Percentiles rank a stretch among this genome's conserved stretches.
phyloP scores from a whole-genome alignment of 2,797 vertebrate species.

The Neosalanx taihuensis region DNA sequence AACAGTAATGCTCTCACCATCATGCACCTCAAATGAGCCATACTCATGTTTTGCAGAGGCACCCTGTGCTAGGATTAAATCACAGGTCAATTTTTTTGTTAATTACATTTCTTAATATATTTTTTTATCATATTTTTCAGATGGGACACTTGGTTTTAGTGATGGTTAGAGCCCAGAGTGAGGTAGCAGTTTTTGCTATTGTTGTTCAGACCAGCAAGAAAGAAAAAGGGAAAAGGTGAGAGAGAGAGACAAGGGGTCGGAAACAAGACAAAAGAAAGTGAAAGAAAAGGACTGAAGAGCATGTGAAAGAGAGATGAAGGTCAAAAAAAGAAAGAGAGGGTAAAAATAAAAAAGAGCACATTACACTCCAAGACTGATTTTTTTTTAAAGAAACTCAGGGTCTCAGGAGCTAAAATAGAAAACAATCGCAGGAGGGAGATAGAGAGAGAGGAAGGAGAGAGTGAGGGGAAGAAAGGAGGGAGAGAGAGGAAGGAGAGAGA shows the following conservation, averaged over 20 bases:
- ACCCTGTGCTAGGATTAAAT: too few relatives aligned
- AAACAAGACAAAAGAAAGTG: not conserved
- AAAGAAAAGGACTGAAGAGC: too few relatives aligned
- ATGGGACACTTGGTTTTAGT: too few relatives aligned
- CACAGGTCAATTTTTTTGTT: too few relatives aligned
- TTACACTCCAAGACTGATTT: conserved; percentile 20
- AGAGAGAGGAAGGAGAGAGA: not conserved
- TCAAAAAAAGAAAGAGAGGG: not conserved
- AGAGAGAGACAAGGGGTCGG: not conserved
- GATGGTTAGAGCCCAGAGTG: too few relatives aligned
- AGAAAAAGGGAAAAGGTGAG: not conserved
- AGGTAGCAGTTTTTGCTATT: not conserved
- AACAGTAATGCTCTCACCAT: too few relatives aligned
- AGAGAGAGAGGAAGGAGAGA: not conserved
- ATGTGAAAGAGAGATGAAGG: not conserved
- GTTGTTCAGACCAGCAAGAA: not conserved
- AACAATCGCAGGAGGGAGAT: not conserved
- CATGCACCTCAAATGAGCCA: too few relatives aligned
- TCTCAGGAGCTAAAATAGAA: not conserved
- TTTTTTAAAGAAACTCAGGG: conserved; percentile 15
- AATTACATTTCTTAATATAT: too few relatives aligned
- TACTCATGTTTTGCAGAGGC: too few relatives aligned
- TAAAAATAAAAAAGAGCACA: not conserved
- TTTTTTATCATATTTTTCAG: too few relatives aligned
- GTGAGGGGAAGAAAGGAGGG: not conserved